Conservation (phyloP, 1,140 invertebrate species). For the Heliconius eleuchia region DNA sequence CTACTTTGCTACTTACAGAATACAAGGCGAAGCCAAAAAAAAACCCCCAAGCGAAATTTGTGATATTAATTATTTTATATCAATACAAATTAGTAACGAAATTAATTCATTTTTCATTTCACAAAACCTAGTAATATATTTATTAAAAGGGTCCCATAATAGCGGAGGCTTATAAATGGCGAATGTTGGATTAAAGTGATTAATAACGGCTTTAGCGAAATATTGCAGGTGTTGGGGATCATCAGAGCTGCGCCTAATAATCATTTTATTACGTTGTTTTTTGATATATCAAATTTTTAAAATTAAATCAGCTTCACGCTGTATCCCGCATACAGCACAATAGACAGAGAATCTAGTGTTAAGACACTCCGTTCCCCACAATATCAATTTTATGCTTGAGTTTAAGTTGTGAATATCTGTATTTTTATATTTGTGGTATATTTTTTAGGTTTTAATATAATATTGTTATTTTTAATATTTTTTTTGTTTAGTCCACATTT, state of each 20-base stretch:
- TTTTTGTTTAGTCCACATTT: too few relatives aligned
- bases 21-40: too few relatives aligned
- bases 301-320: too few relatives aligned
- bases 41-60: too few relatives aligned
- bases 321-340: too few relatives aligned
- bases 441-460: not conserved
- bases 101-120: not conserved
- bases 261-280: not conserved
- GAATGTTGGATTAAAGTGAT: conserved; percentile 71
- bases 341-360: too few relatives aligned
- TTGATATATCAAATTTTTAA: not conserved
- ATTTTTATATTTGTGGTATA: not conserved
- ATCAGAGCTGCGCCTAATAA: not conserved
- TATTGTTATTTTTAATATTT: too few relatives aligned
- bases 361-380: too few relatives aligned
- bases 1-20: not conserved
- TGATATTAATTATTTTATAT: not conserved
- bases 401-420: not conserved
- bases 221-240: conserved; percentile 53
- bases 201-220: conserved; percentile 50
- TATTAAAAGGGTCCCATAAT: conserved; percentile 2
- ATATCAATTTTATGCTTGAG: not conserved
- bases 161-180: conserved; percentile 60
- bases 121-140: not conserved
- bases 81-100: not conserved